Evolutionary conservation across 2,888 invertebrate species (phyloP).

Genomic region (Athetis lepigone): DNA sequence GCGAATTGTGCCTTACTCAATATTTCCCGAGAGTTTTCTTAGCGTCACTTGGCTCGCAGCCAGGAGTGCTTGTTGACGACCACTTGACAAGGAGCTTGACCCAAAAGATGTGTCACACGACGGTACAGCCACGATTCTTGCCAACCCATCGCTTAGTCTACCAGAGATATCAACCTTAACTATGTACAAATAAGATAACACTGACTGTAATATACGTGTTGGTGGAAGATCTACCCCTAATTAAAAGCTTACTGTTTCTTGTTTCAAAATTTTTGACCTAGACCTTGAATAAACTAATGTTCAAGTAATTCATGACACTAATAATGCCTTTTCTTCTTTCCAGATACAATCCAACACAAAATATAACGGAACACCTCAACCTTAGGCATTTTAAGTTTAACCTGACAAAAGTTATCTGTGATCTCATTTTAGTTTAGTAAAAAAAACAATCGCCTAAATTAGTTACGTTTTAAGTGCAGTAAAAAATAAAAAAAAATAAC

Average conservation of each 20-base stretch:
- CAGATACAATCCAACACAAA: slow-evolving; percentile 81
- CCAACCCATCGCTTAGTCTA: slow-evolving; percentile 30
- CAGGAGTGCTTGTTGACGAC: slow-evolving; percentile 82
- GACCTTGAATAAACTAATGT: slow-evolving; percentile 55
- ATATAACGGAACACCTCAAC: slow-evolving; percentile 81
- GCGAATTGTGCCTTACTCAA: slow-evolving; percentile 75
- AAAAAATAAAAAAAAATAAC: slow-evolving; percentile 55
- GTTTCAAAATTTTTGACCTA: slow-evolving; percentile 55
- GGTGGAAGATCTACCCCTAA: slow-evolving; percentile 36
- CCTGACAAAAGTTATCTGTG: slow-evolving; percentile 89
- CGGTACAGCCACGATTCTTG: slow-evolving; percentile 62
- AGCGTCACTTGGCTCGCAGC: slow-evolving; percentile 79
- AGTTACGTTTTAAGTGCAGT: slow-evolving; percentile 67
- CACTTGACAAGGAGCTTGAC: slow-evolving; percentile 85
- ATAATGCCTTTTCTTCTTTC: slow-evolving; percentile 71
- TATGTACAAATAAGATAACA: slow-evolving; percentile 35
- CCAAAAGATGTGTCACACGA: slow-evolving; percentile 78
- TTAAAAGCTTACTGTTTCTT: slow-evolving; percentile 50
- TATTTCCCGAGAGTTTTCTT: slow-evolving; percentile 75
- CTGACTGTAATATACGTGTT: slow-evolving; percentile 10
- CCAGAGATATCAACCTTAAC: slow-evolving; percentile 63
- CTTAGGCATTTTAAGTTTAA: slow-evolving; percentile 84
- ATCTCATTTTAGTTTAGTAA: slow-evolving; percentile 84
- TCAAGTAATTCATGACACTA: slow-evolving; percentile 36
- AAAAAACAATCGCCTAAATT: slow-evolving; percentile 79